Evolutionary conservation across 2,797 vertebrate species (phyloP).

Genomic region (Cyclura pinguis): DNA sequence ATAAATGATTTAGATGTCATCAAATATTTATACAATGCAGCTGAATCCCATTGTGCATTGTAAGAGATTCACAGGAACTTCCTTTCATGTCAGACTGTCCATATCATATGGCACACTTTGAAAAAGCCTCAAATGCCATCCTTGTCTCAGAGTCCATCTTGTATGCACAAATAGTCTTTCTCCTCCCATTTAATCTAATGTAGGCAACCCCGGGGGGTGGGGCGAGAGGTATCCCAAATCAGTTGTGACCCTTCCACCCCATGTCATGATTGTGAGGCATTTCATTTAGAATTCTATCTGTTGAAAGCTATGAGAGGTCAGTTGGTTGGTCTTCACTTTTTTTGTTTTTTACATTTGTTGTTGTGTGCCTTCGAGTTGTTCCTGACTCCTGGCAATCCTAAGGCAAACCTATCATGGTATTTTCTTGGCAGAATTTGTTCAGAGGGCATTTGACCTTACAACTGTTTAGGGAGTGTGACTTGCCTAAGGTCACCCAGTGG

Average conservation of each 20-base stretch:
- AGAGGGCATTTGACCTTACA: too few relatives aligned
- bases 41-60: constrained; percentile 75
- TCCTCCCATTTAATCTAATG: background rate
- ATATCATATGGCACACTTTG: background rate
- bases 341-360: background rate
- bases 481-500: too few relatives aligned
- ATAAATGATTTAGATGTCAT: constrained; percentile 89
- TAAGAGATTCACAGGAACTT: constrained; percentile 72
- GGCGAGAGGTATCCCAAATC: background rate
- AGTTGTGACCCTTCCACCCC: background rate
- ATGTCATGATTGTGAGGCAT: background rate
- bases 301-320: background rate
- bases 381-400: too few relatives aligned
- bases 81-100: constrained; percentile 47
- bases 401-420: too few relatives aligned
- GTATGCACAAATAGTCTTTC: background rate
- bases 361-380: too few relatives aligned
- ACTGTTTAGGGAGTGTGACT: too few relatives aligned
- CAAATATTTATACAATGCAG: constrained; percentile 87
- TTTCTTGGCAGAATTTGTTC: too few relatives aligned
- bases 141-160: background rate
- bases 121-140: background rate
- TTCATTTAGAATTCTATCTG: constrained; percentile 5
- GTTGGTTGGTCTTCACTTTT: background rate
- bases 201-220: background rate